Evolutionary conservation across 2,113 vertebrate genomes (phyloP), one percentile per base, ranked within the genome.

Genomic region (Delphinapterus leucas): DNA sequence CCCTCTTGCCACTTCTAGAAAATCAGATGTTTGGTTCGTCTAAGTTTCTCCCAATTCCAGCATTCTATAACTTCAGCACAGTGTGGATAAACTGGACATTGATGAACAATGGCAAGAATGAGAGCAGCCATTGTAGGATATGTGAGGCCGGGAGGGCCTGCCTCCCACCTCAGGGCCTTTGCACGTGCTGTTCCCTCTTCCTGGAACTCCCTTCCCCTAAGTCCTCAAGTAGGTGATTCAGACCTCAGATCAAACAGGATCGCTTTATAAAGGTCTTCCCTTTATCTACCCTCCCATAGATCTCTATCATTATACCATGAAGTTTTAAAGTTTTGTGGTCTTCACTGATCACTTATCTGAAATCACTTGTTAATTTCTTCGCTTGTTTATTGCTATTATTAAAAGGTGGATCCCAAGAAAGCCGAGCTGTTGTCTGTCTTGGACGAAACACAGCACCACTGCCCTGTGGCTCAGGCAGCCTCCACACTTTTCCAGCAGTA

Each of bases 81-180:
- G 44, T 81, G 74, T 55, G 21, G 68, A 44, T 15, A 33, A 65
- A 17, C 17, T 10, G 13, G 71, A 71, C 11, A 4, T 1, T 15
- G 8, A 6, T 58, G 28, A 73, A 61, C 33, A 9, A 41, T 0
- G 8, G 18, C 28, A 25, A 76, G 23, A 33, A 68, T 0, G 3
- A 33, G 28, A 28, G 23, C 18, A 10, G 47, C 12, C 5, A 21
- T 1, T 10, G 0, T 1, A 17, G 31, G 25, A 4, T 25, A 3
- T 25, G 4, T 21, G 23, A n/a, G 33, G 33, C 76, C 9, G 12
- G 10, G 8, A 6, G 12, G 68, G 41, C 14, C 36, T 60, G 67
- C 21, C 70, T 47, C 68, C 63, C 68, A 38, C 23, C 12, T 44
- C 70, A 31, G 36, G 70, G 53, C 18, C 74, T 80, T n/a, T 25